Evolutionary conservation across 2,888 invertebrate species (phyloP), one percentile per base, ranked within the genome.

Genomic region (Cosmia trapezina): DNA sequence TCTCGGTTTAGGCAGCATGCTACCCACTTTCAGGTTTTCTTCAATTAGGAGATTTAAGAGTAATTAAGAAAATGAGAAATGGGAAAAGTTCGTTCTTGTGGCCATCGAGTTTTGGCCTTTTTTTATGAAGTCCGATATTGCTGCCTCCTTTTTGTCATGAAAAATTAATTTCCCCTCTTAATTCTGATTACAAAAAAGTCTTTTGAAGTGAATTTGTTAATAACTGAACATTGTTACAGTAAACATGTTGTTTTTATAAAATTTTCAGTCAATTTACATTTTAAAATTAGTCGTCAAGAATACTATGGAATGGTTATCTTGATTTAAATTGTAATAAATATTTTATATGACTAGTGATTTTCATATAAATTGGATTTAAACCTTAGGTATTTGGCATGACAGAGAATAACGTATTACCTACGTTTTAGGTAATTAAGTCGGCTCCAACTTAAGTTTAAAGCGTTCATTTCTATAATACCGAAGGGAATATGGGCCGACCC

Each of bases 21-120:
- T 83, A 84, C 83, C 76, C 82, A 86, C 82, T 89, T 89, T 89
- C 84, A 87, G 84, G 84, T 88, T 90, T 89, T 88, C 90, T 91
- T 91, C 89, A 93, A 93, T 93, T 92, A 92, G 85, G 85, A 90
- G 91, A 92, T 92, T 93, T 92, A 92, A 85, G 88, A 90, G 90
- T 94, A 92, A 94, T 95, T 94, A 94, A 86, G 86, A 91, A 93
- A 94, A 94, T 94, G 93, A 94, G 92, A 94, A 94, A 94, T 93
- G 93, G 91, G 90, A 91, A 95, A 95, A 95, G 93, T 95, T 95
- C 89, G 91, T 90, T 90, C 87, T 88, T 87, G 87, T 88, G 88
- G 86, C 90, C 89, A 92, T 92, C 88, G 89, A 93, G 92, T 90
- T 91, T 90, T 86, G 88, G 90, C 88, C 89, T 89, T 88, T 93